Percentiles rank a stretch among this genome's conserved stretches.
phyloP scores from a whole-genome alignment of 1,140 invertebrate species.

The Drosophila neocordata region DNA sequence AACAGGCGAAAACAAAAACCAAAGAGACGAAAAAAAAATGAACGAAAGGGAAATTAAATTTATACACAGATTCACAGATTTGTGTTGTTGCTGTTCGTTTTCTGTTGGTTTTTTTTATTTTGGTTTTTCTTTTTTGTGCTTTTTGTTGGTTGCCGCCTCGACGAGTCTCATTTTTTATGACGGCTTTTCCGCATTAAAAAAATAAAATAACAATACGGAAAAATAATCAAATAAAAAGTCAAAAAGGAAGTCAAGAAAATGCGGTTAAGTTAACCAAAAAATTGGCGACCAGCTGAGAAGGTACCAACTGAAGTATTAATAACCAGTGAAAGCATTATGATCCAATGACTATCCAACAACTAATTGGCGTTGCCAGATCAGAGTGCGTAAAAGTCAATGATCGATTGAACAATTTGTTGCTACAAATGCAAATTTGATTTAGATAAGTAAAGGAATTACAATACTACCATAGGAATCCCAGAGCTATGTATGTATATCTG shows the following conservation, averaged over 20 bases:
- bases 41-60: conserved; percentile 68
- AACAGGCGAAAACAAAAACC: background rate
- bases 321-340: background rate
- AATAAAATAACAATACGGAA: conserved; percentile 26
- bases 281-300: conserved; percentile 1
- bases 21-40: conserved; percentile 10
- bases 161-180: conserved; percentile 63
- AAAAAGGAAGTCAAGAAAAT: background rate
- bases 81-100: conserved; percentile 33
- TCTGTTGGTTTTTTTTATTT: conserved; percentile 5
- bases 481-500: too few species aligned
- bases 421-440: too few species aligned
- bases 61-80: conserved; percentile 73
- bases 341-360: too few species aligned
- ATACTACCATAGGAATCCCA: too few species aligned
- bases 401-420: too few species aligned
- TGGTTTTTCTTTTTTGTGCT: conserved; percentile 26
- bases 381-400: too few species aligned
- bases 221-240: conserved; percentile 27
- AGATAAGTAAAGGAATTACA: too few species aligned
- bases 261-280: conserved; percentile 3
- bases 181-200: conserved; percentile 66
- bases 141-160: conserved; percentile 24
- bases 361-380: too few species aligned
- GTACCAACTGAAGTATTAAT: background rate